These are phyloP conservation scores for Typhlichthys eigenmanni DNA, from an alignment of 2,797 vertebrate genomes.

Conservation along the genomic window DNA sequence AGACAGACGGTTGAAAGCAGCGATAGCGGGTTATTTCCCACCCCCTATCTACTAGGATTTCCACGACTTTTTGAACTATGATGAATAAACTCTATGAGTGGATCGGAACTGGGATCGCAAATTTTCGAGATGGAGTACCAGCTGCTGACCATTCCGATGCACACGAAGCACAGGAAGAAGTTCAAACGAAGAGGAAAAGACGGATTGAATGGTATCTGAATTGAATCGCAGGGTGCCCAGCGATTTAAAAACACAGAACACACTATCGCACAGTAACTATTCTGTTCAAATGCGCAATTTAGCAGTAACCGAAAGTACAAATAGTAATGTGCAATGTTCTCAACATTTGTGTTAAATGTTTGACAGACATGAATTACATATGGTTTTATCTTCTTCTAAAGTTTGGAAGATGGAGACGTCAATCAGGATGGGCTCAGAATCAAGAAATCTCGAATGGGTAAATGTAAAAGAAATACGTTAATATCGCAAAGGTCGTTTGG, in stretches of 20 bases:
- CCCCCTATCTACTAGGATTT: too few species aligned
- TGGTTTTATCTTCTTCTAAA: constrained; percentile 34
- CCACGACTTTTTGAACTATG: constrained; percentile 65
- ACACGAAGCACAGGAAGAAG: constrained; percentile 42
- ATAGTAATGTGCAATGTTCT: too few species aligned
- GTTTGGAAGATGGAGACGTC: constrained; percentile 72
- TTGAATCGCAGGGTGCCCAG: background rate
- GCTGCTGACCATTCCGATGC: constrained; percentile 48
- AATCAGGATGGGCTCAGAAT: constrained; percentile 60
- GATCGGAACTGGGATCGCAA: constrained; percentile 76
- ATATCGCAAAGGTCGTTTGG: background rate
- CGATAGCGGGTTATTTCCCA: constrained; percentile 3
- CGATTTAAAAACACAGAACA: constrained; percentile 16
- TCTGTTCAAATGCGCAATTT: too few species aligned
- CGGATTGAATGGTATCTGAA: constrained; percentile 56
- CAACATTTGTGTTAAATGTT: constrained; percentile 2
- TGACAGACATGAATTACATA: background rate
- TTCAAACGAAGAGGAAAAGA: constrained; percentile 63
- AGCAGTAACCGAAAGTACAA: too few species aligned
- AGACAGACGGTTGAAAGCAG: constrained; percentile 45
- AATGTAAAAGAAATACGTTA: background rate
- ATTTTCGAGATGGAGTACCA: constrained; percentile 73
- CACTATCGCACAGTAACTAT: too few species aligned
- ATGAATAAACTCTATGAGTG: constrained; percentile 82
- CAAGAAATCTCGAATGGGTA: constrained; percentile 82